A percentile compares a stretch with the other conserved stretches of the same genome.
phyloP scores from a whole-genome alignment of 2,888 invertebrate genomes.

The Cremastinae sp. region DNA sequence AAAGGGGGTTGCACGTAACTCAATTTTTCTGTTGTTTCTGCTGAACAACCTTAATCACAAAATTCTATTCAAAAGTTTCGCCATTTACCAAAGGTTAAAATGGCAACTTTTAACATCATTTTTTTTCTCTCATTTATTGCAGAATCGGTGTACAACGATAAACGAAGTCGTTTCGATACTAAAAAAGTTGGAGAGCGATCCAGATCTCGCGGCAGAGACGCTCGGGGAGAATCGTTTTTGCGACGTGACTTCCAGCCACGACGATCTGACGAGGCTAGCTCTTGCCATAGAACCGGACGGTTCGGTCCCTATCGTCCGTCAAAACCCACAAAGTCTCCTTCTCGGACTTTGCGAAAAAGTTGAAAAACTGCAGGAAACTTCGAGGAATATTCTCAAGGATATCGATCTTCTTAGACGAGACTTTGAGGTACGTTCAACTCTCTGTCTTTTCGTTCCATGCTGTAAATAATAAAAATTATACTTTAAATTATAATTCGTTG shows the following conservation, averaged over 20 bases:
- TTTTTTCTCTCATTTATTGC: slow-evolving; percentile 16
- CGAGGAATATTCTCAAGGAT: slow-evolving; percentile 71
- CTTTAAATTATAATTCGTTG: too few relatives aligned
- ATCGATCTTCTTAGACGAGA: slow-evolving; percentile 69
- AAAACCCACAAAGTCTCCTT: slow-evolving; percentile 65
- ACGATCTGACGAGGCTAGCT: slow-evolving; percentile 72
- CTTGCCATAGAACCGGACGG: slow-evolving; percentile 72
- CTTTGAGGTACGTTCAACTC: slow-evolving; percentile 68
- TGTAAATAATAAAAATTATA: too few relatives aligned
- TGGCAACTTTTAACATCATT: not conserved
- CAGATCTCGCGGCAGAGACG: slow-evolving; percentile 58
- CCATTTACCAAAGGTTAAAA: too few relatives aligned
- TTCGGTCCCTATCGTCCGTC: slow-evolving; percentile 42
- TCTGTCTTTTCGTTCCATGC: not conserved
- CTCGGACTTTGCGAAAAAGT: slow-evolving; percentile 70
- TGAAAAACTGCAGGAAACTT: slow-evolving; percentile 69
- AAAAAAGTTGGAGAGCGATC: slow-evolving; percentile 63
- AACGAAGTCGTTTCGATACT: slow-evolving; percentile 70
- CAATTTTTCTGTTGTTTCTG: too few relatives aligned
- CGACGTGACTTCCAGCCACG: slow-evolving; percentile 68
- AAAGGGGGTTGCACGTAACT: too few relatives aligned
- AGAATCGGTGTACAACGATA: slow-evolving; percentile 56
- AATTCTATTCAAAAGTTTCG: too few relatives aligned
- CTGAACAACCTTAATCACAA: too few relatives aligned
- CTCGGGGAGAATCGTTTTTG: slow-evolving; percentile 70